phyloP scores from a whole-genome alignment of 2,888 invertebrate genomes.

The Leptopilina drosophilae region DNA sequence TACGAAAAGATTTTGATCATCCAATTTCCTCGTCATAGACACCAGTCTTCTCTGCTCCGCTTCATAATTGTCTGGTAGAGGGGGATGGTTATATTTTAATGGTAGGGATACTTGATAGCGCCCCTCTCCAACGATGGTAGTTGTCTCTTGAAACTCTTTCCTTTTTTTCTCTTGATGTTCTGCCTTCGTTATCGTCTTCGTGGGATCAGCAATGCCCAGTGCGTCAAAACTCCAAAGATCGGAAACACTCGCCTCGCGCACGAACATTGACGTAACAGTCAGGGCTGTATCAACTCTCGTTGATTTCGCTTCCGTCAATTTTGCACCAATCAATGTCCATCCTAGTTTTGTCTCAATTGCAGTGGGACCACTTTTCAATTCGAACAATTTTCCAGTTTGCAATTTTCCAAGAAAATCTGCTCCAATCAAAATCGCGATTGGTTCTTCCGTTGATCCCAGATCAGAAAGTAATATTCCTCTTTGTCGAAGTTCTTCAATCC shows the following conservation, averaged over 20 bases:
- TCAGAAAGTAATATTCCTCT: not conserved
- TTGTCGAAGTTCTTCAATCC: not conserved
- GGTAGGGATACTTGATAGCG: constrained; percentile 69
- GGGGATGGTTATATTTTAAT: constrained; percentile 64
- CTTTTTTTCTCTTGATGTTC: constrained; percentile 25
- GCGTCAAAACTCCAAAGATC: constrained; percentile 63
- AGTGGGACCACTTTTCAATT: constrained; percentile 28
- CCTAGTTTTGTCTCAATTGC: constrained; percentile 31
- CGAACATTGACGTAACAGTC: constrained; percentile 42
- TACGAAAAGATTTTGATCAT: constrained; percentile 51
- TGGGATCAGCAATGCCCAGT: constrained; percentile 62
- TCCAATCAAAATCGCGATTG: not conserved
- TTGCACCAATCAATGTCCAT: constrained; percentile 42
- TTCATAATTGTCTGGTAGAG: constrained; percentile 59
- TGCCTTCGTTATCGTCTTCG: constrained; percentile 43
- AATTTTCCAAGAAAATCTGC: constrained; percentile 58
- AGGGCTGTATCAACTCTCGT: constrained; percentile 4
- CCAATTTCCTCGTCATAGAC: constrained; percentile 55
- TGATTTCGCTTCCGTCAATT: not conserved
- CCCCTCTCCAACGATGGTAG: constrained; percentile 48
- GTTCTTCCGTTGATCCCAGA: not conserved
- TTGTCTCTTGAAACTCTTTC: constrained; percentile 53
- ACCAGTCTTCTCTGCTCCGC: constrained; percentile 60
- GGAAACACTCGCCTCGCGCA: constrained; percentile 50
- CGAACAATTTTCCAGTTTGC: constrained; percentile 51